These are phyloP conservation scores for Eristalinus sepulchralis DNA, from an alignment of 2,888 invertebrate species.

Conservation along the genomic window DNA sequence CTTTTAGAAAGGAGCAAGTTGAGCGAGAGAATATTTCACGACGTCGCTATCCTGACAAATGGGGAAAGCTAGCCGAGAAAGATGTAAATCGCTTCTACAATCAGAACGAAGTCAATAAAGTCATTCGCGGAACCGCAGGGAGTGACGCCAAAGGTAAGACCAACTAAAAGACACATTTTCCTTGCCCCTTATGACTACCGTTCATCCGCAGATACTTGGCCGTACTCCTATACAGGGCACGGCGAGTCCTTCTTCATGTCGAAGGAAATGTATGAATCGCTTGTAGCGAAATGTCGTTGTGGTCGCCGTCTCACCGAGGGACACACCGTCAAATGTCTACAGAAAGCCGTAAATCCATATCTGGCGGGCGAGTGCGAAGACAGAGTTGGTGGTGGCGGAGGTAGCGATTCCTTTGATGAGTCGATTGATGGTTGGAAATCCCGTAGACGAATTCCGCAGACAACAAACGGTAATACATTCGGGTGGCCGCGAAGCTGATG, in stretches of 20 bases:
- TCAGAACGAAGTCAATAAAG: constrained; percentile 75
- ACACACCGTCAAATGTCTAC: constrained; percentile 78
- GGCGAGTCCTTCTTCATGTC: constrained; percentile 78
- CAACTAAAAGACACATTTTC: background rate
- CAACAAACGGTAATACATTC: constrained; percentile 76
- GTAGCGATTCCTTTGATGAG: constrained; percentile 4
- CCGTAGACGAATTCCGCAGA: constrained; percentile 74
- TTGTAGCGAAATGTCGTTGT: constrained; percentile 78
- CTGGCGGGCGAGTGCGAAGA: constrained; percentile 25
- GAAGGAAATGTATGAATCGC: constrained; percentile 76
- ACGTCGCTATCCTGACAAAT: constrained; percentile 76
- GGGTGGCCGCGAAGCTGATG: background rate
- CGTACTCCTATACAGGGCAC: constrained; percentile 74
- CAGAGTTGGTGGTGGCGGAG: constrained; percentile 21
- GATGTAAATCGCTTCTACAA: constrained; percentile 77
- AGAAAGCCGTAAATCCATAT: constrained; percentile 75
- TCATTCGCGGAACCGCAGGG: constrained; percentile 29
- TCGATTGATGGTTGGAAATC: constrained; percentile 15
- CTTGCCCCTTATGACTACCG: background rate
- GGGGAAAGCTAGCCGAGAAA: constrained; percentile 74
- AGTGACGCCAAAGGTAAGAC: constrained; percentile 33
- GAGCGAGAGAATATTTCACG: constrained; percentile 77
- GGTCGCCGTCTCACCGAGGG: constrained; percentile 76
- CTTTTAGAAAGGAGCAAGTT: constrained; percentile 80
- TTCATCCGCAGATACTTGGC: constrained; percentile 72